phyloP scores from a whole-genome alignment of 2,113 vertebrate genomes.

The Ovibos moschatus region DNA sequence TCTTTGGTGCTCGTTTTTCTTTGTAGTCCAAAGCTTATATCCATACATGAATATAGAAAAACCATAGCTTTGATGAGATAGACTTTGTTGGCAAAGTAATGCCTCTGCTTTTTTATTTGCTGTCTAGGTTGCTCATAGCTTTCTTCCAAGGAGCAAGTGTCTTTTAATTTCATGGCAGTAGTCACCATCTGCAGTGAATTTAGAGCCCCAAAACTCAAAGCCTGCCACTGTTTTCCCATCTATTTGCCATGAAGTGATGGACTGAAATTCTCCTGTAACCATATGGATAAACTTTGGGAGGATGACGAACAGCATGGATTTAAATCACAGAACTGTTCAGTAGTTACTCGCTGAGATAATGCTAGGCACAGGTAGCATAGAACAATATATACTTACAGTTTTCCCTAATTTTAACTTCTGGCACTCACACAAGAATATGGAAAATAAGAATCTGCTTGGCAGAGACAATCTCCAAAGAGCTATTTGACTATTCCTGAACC shows the following conservation, averaged over 20 bases:
- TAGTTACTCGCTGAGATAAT: not conserved
- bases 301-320: not conserved
- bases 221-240: not conserved
- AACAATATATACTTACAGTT: not conserved
- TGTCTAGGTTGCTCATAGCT: not conserved
- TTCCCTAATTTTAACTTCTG: not conserved
- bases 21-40: not conserved
- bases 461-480: not conserved
- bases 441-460: not conserved
- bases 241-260: not conserved
- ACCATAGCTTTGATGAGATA: not conserved
- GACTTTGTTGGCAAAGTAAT: not conserved
- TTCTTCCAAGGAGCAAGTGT: not conserved
- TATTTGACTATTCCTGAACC: not conserved
- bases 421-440: not conserved
- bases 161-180: not conserved
- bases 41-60: not conserved
- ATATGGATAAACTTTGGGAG: not conserved
- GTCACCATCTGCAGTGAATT: not conserved
- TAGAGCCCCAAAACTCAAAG: not conserved
- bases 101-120: not conserved
- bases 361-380: not conserved
- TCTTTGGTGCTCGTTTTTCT: not conserved
- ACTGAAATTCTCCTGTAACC: constrained; percentile 54
- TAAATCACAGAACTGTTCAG: not conserved